Conservation (phyloP, 2,888 invertebrate genomes). For the Hedya salicella region DNA sequence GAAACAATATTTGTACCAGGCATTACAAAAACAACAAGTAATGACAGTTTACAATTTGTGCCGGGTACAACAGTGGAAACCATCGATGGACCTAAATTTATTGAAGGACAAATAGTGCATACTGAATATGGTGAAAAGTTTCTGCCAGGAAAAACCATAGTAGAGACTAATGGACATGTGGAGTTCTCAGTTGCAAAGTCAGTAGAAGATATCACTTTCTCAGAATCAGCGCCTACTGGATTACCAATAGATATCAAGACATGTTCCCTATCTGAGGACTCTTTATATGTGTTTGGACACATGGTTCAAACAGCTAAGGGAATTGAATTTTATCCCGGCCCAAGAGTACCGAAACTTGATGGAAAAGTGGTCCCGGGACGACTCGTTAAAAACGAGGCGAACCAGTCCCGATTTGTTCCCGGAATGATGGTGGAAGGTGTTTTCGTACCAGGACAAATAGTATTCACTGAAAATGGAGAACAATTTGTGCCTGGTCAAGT, state of each 20-base stretch:
- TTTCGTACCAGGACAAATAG: constrained; percentile 89
- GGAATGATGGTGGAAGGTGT: constrained; percentile 88
- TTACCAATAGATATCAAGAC: constrained; percentile 85
- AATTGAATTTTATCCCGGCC: constrained; percentile 87
- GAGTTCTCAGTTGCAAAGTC: constrained; percentile 86
- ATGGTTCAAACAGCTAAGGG: constrained; percentile 87
- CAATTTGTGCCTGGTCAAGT: constrained; percentile 90
- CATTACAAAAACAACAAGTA: constrained; percentile 74
- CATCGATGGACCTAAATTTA: constrained; percentile 86
- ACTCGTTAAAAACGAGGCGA: constrained; percentile 85
- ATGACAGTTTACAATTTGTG: constrained; percentile 80
- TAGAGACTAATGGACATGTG: constrained; percentile 78
- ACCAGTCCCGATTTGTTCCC: constrained; percentile 88
- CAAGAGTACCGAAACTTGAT: constrained; percentile 76
- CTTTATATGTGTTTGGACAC: constrained; percentile 86
- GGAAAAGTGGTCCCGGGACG: constrained; percentile 88
- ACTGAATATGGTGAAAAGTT: constrained; percentile 86
- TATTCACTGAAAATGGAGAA: constrained; percentile 88
- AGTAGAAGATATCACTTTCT: constrained; percentile 83
- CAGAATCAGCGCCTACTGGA: constrained; percentile 82
- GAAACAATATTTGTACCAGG: constrained; percentile 86
- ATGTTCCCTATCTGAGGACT: constrained; percentile 79
- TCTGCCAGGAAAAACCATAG: constrained; percentile 85
- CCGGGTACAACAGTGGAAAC: constrained; percentile 87
- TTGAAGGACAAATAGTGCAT: constrained; percentile 87